Evolutionary conservation across 2,888 invertebrate species (phyloP).

Genomic region (Byasa hedistus): DNA sequence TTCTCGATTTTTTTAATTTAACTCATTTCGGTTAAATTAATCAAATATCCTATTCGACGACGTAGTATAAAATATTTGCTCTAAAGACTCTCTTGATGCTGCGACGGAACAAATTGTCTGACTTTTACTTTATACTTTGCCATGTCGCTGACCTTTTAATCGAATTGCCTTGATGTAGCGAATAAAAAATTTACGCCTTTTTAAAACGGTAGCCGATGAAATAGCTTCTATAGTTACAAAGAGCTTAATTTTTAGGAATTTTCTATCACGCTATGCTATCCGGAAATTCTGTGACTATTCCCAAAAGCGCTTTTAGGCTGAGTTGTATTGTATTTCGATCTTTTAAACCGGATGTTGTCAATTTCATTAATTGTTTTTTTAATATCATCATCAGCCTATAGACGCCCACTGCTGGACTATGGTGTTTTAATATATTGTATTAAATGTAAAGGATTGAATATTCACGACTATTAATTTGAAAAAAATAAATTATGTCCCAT

Average conservation of each 20-base stretch:
- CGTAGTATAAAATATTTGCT: slow-evolving; percentile 4
- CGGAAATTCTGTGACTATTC: neutral
- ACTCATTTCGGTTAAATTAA: neutral
- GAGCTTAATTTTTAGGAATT: neutral
- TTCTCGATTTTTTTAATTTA: neutral
- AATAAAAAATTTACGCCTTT: slow-evolving; percentile 1
- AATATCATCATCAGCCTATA: no score
- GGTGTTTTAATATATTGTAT: no score
- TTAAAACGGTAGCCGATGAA: neutral
- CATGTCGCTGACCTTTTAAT: slow-evolving; percentile 10
- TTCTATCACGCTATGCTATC: neutral
- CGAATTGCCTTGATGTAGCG: slow-evolving; percentile 2
- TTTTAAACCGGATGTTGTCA: no score
- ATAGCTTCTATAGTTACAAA: neutral
- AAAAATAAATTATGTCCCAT: no score
- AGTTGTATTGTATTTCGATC: neutral
- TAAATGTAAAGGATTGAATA: no score
- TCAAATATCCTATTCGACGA: neutral
- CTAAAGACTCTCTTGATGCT: slow-evolving; percentile 12
- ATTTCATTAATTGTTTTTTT: no score
- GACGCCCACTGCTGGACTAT: no score
- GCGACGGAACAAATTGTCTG: slow-evolving; percentile 8
- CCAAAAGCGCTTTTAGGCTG: neutral
- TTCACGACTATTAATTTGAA: no score
- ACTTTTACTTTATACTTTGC: slow-evolving; percentile 13